phyloP scores from a whole-genome alignment of 1,140 invertebrate genomes.

The Sarcophaga peregrina region DNA sequence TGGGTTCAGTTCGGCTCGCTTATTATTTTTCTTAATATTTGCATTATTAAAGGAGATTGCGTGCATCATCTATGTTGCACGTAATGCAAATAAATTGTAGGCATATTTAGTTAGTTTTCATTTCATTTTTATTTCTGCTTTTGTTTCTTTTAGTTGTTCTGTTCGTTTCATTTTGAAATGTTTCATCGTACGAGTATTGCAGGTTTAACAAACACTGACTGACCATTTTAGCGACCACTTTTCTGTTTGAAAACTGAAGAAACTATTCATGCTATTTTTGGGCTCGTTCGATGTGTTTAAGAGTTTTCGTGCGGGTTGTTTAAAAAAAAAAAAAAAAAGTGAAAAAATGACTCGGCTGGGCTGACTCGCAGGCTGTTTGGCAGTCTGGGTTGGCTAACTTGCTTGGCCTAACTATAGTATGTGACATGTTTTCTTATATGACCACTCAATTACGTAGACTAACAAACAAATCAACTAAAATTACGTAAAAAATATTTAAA shows the following conservation, averaged over 20 bases:
- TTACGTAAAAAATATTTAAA: slow-evolving; percentile 31
- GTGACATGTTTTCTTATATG: slow-evolving; percentile 37
- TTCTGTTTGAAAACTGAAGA: not conserved
- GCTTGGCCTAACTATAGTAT: slow-evolving; percentile 1
- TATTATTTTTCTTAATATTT: slow-evolving; percentile 10
- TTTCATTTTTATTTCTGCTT: not conserved
- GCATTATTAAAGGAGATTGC: slow-evolving; percentile 29
- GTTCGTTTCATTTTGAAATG: not conserved
- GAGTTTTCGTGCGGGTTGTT: slow-evolving; percentile 27
- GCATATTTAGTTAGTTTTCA: slow-evolving; percentile 30
- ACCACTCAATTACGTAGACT: slow-evolving; percentile 40
- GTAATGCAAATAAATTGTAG: slow-evolving; percentile 41
- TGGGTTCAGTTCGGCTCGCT: not conserved
- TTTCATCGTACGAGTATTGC: no score
- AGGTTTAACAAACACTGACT: slow-evolving; percentile 9
- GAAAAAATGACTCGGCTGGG: no score
- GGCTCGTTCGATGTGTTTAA: slow-evolving; percentile 7
- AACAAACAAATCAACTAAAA: slow-evolving; percentile 37
- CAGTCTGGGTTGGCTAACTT: not conserved
- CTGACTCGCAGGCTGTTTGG: not conserved
- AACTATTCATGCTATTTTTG: slow-evolving; percentile 38
- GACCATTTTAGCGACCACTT: not conserved
- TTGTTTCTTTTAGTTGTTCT: not conserved
- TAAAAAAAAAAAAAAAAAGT: not conserved
- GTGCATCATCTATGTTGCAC: slow-evolving; percentile 32